Percentiles rank a stretch among this genome's conserved stretches.
Evolutionary conservation across 2,113 vertebrate genomes (phyloP).

Genomic region (Apodemus sylvaticus): DNA sequence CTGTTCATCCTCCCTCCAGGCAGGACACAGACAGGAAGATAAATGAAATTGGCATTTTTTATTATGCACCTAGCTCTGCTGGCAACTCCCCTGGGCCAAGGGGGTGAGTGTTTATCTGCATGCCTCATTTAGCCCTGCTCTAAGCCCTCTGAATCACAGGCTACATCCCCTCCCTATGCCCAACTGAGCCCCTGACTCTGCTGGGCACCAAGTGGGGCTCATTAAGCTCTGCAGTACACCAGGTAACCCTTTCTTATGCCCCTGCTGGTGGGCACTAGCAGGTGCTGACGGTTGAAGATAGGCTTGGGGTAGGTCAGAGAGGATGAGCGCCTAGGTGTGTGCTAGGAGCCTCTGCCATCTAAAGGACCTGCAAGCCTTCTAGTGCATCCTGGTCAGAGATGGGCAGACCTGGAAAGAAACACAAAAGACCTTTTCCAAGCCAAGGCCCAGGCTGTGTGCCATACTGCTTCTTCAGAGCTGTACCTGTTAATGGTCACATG

Average conservation of each 20-base stretch:
- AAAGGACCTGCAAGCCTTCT: neutral
- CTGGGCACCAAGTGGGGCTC: neutral
- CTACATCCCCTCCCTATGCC: neutral
- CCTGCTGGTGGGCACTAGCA: neutral
- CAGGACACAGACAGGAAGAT: conserved; percentile 69
- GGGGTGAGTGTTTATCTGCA: conserved; percentile 61
- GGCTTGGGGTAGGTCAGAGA: neutral
- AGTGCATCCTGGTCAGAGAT: neutral
- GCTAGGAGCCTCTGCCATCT: neutral
- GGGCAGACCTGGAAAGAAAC: neutral
- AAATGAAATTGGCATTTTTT: conserved; percentile 78
- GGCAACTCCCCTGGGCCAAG: conserved; percentile 52
- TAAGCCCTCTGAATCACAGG: neutral
- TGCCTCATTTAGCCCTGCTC: conserved; percentile 61
- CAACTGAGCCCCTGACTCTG: neutral
- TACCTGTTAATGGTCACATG: too few relatives aligned
- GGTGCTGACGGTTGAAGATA: neutral
- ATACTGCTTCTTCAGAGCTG: too few relatives aligned
- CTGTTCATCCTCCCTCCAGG: conserved; percentile 65
- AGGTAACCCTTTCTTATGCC: neutral
- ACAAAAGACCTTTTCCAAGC: neutral
- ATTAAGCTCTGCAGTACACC: conserved; percentile 38
- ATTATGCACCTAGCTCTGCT: conserved; percentile 59
- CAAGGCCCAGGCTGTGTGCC: neutral
- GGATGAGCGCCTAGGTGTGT: neutral